Conservation (phyloP, 2,113 vertebrate genomes). For the Hystrix cristata region DNA sequence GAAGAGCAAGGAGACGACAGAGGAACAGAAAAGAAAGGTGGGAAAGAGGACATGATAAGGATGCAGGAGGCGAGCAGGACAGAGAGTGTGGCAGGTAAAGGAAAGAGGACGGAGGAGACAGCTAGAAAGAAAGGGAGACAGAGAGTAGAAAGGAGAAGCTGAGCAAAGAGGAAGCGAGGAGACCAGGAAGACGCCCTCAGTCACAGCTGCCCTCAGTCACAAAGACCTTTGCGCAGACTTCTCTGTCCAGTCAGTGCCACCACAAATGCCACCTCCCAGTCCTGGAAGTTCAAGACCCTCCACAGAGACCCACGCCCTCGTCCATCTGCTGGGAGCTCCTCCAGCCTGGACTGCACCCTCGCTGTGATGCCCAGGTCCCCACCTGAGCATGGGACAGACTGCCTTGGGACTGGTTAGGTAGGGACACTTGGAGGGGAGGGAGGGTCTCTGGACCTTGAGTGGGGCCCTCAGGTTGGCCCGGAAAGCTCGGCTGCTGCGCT, state of each 20-base stretch:
- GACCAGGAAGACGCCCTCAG: too few species aligned
- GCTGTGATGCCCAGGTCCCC: background rate
- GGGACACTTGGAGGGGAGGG: background rate
- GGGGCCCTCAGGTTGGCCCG: constrained; percentile 85
- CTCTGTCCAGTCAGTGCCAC: background rate
- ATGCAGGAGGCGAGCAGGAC: fast-evolving
- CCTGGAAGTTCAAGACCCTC: background rate
- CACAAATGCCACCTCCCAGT: fast-evolving
- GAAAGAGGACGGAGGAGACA: background rate
- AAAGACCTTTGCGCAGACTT: background rate
- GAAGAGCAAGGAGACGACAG: background rate
- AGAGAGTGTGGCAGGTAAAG: background rate
- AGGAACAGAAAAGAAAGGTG: background rate
- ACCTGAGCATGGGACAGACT: background rate
- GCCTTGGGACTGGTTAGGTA: background rate
- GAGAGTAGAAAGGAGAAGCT: background rate
- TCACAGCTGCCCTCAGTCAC: background rate
- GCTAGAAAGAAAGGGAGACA: background rate
- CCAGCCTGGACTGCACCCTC: background rate
- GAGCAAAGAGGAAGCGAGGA: background rate
- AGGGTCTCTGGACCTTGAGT: constrained; percentile 86
- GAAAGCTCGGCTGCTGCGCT: constrained; percentile 88
- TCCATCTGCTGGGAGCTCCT: background rate
- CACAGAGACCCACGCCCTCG: background rate
- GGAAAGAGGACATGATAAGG: background rate